Evolutionary conservation across 1,140 invertebrate species (phyloP).

Genomic region (Wiebesia pumilae): DNA sequence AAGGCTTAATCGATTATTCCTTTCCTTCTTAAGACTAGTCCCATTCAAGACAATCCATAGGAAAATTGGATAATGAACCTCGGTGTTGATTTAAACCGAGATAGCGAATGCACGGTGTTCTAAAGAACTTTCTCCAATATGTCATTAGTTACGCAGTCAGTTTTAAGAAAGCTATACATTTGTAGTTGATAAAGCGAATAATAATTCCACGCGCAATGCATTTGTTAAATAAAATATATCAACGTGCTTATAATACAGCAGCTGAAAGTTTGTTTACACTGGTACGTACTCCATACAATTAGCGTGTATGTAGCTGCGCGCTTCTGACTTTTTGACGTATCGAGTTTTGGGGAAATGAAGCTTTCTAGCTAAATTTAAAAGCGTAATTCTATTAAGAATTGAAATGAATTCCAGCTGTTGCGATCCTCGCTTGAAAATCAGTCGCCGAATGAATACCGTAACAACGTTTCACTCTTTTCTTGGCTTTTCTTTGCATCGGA

Average conservation of each 20-base stretch:
- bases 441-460: neutral
- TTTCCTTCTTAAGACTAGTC: neutral
- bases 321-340: neutral
- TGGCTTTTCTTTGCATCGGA: neutral
- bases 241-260: too few relatives aligned
- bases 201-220: neutral
- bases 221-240: neutral
- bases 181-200: neutral
- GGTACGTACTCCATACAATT: neutral
- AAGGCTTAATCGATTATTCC: neutral
- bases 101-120: too few relatives aligned
- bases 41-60: neutral
- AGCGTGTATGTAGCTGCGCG: neutral
- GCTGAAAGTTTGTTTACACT: neutral
- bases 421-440: neutral
- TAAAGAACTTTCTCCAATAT: too few relatives aligned
- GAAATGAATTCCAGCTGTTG: neutral
- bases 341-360: neutral
- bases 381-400: conserved; percentile 27
- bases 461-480: neutral
- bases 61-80: neutral
- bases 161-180: too few relatives aligned
- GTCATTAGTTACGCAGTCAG: too few relatives aligned
- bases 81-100: too few relatives aligned
- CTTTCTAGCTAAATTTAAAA: neutral